phyloP scores from a whole-genome alignment of 2,797 vertebrate species.

The Heterohyrax brucei region DNA sequence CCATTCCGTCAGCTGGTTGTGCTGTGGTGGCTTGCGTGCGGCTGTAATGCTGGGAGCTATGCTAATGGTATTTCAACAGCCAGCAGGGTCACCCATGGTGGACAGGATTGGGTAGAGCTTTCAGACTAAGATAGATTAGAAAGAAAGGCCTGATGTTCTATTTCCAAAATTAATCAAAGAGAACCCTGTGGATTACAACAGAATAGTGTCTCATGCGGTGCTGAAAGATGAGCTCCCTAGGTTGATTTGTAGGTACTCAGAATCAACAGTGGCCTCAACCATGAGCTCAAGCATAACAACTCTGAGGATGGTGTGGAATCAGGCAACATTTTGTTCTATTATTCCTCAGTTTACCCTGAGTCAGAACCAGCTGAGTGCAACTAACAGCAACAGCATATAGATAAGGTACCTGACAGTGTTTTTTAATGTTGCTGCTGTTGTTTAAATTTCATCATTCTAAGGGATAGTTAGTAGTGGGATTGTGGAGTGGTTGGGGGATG shows the following conservation, averaged over 20 bases:
- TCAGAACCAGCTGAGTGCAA: too few relatives aligned
- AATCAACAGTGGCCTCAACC: background rate
- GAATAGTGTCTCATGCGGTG: background rate
- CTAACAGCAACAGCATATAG: background rate
- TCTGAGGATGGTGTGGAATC: background rate
- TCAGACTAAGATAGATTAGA: background rate
- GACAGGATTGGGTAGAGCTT: background rate
- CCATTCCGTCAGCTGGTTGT: background rate
- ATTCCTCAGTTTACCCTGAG: background rate
- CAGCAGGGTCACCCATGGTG: background rate
- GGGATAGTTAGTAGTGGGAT: background rate
- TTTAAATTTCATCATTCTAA: conserved; percentile 24
- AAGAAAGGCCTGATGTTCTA: background rate
- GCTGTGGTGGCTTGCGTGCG: background rate
- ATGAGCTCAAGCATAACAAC: background rate
- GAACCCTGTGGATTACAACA: background rate
- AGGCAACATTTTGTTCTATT: background rate
- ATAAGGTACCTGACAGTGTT: background rate
- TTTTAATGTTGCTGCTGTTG: background rate
- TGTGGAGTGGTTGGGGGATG: background rate
- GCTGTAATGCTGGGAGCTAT: background rate
- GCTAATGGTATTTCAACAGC: background rate
- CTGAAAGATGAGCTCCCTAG: background rate
- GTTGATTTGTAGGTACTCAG: background rate
- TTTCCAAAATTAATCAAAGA: background rate